Percentiles rank a stretch among this genome's conserved stretches.
phyloP scores from a whole-genome alignment of 2,113 vertebrate genomes.

The Pseudorhombus dupliciocellatus region DNA sequence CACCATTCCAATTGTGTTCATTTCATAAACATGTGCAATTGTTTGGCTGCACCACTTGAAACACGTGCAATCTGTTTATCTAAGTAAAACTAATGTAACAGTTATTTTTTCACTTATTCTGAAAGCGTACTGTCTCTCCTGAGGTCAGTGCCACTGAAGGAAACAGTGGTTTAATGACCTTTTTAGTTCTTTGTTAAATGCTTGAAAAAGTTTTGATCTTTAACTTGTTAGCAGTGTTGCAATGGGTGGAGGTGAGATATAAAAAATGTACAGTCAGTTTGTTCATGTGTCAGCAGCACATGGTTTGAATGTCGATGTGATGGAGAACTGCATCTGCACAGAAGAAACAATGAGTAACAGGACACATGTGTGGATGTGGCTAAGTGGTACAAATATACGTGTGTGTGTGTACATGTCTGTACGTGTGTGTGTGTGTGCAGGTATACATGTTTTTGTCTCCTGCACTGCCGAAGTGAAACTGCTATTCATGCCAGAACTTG shows the following conservation, averaged over 20 bases:
- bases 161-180: neutral
- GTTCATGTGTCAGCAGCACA: constrained; percentile 30
- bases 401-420: constrained; percentile 21
- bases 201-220: too few relatives aligned
- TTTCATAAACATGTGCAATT: neutral
- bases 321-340: constrained; percentile 33
- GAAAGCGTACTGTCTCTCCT: neutral
- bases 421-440: constrained; percentile 8
- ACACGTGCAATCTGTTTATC: too few relatives aligned
- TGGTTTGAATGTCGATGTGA: constrained; percentile 8
- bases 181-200: neutral
- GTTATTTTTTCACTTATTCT: neutral
- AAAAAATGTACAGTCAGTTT: neutral
- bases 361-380: constrained; percentile 12
- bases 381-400: neutral
- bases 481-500: constrained; percentile 44
- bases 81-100: too few relatives aligned
- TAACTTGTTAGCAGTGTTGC: too few relatives aligned
- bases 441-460: constrained; percentile 9
- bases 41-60: neutral
- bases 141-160: neutral
- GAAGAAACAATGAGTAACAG: constrained; percentile 32
- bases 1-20: neutral
- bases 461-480: constrained; percentile 46
- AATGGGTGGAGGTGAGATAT: neutral